Conservation (phyloP, 2,888 invertebrate species). For the Andrena flavipes region DNA sequence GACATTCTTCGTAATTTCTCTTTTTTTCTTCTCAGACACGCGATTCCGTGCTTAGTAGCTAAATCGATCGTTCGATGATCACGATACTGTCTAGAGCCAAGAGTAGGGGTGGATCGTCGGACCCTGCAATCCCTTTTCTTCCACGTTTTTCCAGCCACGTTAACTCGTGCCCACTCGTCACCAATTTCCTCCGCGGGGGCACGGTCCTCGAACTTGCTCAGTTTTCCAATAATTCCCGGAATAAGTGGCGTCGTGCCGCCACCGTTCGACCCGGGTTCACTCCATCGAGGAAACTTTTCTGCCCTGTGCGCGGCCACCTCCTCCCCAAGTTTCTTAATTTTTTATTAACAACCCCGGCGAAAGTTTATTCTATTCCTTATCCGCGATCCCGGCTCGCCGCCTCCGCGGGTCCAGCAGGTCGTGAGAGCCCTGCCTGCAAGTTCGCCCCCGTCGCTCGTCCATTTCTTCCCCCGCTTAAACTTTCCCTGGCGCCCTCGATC, state of each 20-base stretch:
- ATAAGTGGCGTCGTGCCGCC: conserved; percentile 60
- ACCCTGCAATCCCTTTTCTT: not conserved
- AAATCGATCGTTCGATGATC: not conserved
- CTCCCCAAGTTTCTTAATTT: conserved; percentile 46
- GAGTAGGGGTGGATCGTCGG: too few relatives aligned
- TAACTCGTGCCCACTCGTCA: conserved; percentile 28
- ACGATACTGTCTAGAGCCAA: not conserved
- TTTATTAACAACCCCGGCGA: conserved; percentile 45
- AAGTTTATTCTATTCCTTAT: conserved; percentile 33
- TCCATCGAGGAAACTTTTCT: conserved; percentile 48
- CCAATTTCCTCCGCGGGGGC: not conserved
- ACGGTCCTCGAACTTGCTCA: conserved; percentile 27
- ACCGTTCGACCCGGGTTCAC: conserved; percentile 53
- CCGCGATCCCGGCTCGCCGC: not conserved
- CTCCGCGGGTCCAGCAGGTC: not conserved
- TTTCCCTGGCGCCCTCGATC: conserved; percentile 40
- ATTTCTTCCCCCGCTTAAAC: conserved; percentile 50
- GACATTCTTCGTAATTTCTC: too few relatives aligned
- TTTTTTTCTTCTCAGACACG: not conserved
- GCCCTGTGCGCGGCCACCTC: not conserved
- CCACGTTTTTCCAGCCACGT: not conserved
- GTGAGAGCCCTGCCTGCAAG: not conserved
- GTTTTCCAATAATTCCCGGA: conserved; percentile 70
- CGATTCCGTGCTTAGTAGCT: not conserved
- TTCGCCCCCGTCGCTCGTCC: not conserved